Evolutionary conservation across 1,140 invertebrate genomes (phyloP).

Genomic region (Diachasmimorpha longicaudata): DNA sequence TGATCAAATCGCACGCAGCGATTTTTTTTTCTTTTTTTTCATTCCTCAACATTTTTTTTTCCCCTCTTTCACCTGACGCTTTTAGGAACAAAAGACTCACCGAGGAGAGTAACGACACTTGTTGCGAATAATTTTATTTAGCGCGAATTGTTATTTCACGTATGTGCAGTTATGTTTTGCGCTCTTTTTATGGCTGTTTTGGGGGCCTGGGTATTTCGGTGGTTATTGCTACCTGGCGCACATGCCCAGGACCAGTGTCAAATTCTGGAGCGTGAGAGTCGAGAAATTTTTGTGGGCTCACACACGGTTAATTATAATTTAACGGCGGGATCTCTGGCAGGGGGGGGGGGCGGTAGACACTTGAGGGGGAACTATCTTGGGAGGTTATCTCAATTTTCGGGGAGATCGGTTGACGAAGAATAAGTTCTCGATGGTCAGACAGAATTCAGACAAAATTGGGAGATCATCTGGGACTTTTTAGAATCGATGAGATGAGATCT

Average conservation of each 20-base stretch:
- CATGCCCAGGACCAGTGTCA: slow-evolving; percentile 44
- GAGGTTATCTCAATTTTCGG: slow-evolving; percentile 6
- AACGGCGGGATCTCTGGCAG: slow-evolving; percentile 16
- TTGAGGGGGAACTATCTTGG: slow-evolving; percentile 16
- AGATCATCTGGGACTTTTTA: no score
- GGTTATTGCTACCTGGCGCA: background rate
- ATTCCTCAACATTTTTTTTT: background rate
- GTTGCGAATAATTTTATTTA: background rate
- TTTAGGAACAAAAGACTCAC: background rate
- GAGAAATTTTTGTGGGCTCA: background rate
- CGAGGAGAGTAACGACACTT: slow-evolving; percentile 9
- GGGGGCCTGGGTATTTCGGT: background rate
- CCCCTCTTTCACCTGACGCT: background rate
- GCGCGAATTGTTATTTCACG: background rate
- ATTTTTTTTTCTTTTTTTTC: background rate
- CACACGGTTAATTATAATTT: slow-evolving; percentile 32
- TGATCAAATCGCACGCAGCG: slow-evolving; percentile 3
- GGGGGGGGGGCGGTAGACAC: no score
- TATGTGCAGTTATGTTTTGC: background rate
- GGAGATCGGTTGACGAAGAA: background rate
- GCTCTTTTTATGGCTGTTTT: background rate
- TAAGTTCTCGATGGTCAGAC: background rate
- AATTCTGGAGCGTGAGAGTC: slow-evolving; percentile 58
- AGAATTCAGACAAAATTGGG: no score
- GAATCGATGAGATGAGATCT: no score